phyloP scores from a whole-genome alignment of 2,797 vertebrate genomes.

The Clamator glandarius region DNA sequence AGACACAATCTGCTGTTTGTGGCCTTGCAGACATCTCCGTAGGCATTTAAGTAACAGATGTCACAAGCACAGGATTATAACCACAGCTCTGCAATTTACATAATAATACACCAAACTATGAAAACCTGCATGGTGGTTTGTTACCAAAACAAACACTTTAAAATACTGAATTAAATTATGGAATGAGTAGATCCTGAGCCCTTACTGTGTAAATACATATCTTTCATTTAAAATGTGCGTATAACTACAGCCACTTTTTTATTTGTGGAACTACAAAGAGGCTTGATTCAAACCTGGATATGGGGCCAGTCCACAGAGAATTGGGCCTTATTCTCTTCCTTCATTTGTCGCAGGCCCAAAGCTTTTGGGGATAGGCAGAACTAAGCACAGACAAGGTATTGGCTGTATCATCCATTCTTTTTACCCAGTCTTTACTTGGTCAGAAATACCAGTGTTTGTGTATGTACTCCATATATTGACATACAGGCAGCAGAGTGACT shows the following conservation, averaged over 20 bases:
- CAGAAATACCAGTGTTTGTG: not conserved
- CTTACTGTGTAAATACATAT: not conserved
- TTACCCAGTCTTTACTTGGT: not conserved
- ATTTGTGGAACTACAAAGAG: not conserved
- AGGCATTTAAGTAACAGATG: conserved; percentile 64
- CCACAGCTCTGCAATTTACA: conserved; percentile 56
- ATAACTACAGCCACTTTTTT: not conserved
- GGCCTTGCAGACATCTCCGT: conserved; percentile 56
- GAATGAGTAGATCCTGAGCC: not conserved
- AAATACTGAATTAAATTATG: not conserved
- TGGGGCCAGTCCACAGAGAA: not conserved
- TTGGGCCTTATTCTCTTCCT: not conserved
- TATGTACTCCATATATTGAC: not conserved
- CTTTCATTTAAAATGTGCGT: not conserved
- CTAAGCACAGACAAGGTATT: not conserved
- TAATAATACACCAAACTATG: conserved; percentile 48
- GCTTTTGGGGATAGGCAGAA: not conserved
- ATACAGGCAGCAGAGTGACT: not conserved
- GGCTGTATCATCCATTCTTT: not conserved
- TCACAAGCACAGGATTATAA: conserved; percentile 63
- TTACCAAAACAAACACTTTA: conserved; percentile 50
- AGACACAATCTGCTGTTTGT: conserved; percentile 51
- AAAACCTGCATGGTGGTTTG: conserved; percentile 10
- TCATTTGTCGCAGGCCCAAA: not conserved
- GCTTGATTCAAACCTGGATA: not conserved